Percentiles rank a stretch among this genome's conserved stretches.
These are phyloP conservation scores for Netelia fuscicornis DNA, from an alignment of 2,888 invertebrate species.

Conservation along the genomic window DNA sequence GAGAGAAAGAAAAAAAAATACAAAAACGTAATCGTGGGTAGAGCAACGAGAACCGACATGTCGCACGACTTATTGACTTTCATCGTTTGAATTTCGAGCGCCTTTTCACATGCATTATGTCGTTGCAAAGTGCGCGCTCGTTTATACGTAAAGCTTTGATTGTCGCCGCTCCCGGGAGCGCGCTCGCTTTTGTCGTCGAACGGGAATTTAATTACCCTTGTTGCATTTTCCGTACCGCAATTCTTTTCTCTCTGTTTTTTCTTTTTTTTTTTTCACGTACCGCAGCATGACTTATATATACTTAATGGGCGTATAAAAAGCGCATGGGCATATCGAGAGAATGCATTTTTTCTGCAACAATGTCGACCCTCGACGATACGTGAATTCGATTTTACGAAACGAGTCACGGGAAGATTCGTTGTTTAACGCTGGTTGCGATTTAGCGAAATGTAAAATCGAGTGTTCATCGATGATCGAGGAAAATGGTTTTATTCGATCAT, in stretches of 20 bases:
- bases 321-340: neutral
- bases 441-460: neutral
- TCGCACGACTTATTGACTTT: constrained; percentile 82
- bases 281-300: neutral
- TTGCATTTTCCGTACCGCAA: constrained; percentile 61
- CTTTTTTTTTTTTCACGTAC: constrained; percentile 45
- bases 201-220: constrained; percentile 69
- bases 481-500: neutral
- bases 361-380: constrained; percentile 16
- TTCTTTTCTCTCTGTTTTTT: constrained; percentile 63
- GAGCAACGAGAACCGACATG: constrained; percentile 20
- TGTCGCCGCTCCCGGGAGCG: constrained; percentile 45
- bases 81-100: constrained; percentile 75
- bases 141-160: constrained; percentile 39
- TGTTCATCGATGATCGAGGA: neutral
- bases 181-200: constrained; percentile 67
- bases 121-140: constrained; percentile 61
- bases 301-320: neutral
- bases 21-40: constrained; percentile 8
- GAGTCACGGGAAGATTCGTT: neutral
- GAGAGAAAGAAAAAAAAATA: neutral
- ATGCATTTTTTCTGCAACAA: constrained; percentile 22
- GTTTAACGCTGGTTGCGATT: neutral
- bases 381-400: constrained; percentile 17
- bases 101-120: constrained; percentile 75